phyloP scores from a whole-genome alignment of 1,140 invertebrate genomes.

The Drosophila asahinai region DNA sequence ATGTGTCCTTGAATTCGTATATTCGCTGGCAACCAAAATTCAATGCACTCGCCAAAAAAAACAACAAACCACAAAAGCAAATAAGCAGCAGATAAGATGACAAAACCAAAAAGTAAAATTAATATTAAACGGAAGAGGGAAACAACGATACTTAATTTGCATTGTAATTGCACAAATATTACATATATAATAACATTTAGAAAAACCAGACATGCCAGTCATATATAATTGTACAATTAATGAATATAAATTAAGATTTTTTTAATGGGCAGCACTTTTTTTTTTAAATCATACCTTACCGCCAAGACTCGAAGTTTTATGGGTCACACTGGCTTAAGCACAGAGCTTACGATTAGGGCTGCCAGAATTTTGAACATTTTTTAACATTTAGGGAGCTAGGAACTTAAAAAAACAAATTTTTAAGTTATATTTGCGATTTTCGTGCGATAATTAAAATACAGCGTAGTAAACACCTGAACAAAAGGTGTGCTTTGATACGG shows the following conservation, averaged over 20 bases:
- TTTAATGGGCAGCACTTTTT: not conserved
- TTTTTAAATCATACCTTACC: not conserved
- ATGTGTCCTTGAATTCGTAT: constrained; percentile 82
- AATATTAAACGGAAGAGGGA: constrained; percentile 8
- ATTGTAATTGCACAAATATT: constrained; percentile 11
- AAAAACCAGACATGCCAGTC: not conserved
- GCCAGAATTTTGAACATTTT: too few species aligned
- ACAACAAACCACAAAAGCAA: constrained; percentile 28
- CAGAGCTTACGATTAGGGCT: too few species aligned
- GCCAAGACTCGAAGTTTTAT: not conserved
- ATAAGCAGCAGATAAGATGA: constrained; percentile 36
- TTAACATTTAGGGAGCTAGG: too few species aligned
- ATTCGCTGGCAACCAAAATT: constrained; percentile 77
- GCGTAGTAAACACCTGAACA: too few species aligned
- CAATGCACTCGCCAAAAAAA: constrained; percentile 64
- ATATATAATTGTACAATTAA: constrained; percentile 2
- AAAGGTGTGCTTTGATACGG: too few species aligned
- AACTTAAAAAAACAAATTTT: too few species aligned
- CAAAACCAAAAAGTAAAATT: constrained; percentile 35
- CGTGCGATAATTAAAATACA: too few species aligned
- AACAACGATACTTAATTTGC: constrained; percentile 14
- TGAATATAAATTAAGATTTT: not conserved
- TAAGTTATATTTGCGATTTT: too few species aligned
- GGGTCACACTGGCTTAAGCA: not conserved
- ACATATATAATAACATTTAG: not conserved